phyloP scores from a whole-genome alignment of 2,888 invertebrate genomes.

The Melolontha melolontha region DNA sequence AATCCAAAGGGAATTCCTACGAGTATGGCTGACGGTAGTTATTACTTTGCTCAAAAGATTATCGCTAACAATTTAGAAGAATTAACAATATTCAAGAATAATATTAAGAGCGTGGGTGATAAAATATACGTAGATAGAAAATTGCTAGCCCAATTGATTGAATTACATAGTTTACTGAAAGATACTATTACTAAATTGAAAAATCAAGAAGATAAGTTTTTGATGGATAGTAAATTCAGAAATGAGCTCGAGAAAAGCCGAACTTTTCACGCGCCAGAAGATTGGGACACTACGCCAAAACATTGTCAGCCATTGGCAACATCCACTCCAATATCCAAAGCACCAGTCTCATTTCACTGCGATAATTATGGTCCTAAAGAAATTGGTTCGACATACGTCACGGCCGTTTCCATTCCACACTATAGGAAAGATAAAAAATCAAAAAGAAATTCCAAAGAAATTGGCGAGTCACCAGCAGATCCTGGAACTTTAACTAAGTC shows the following conservation, averaged over 20 bases:
- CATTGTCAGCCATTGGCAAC: too few relatives aligned
- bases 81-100: conserved; percentile 17
- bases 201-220: conserved; percentile 11
- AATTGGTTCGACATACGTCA: too few relatives aligned
- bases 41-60: conserved; percentile 39
- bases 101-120: conserved; percentile 25
- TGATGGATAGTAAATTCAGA: neutral
- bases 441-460: too few relatives aligned
- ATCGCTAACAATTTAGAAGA: conserved; percentile 32
- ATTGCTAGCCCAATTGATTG: conserved; percentile 47
- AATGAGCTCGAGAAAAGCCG: neutral
- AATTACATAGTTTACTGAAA: conserved; percentile 48
- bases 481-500: too few relatives aligned
- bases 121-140: conserved; percentile 49
- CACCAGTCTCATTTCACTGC: too few relatives aligned
- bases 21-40: conserved; percentile 4
- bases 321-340: too few relatives aligned
- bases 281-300: neutral
- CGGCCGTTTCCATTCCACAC: too few relatives aligned
- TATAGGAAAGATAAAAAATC: too few relatives aligned
- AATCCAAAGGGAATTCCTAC: neutral
- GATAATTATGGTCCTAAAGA: too few relatives aligned
- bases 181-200: conserved; percentile 48
- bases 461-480: too few relatives aligned
- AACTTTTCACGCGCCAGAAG: neutral